Evolutionary conservation across 1,140 invertebrate species (phyloP).

Genomic region (Drosophila funebris): DNA sequence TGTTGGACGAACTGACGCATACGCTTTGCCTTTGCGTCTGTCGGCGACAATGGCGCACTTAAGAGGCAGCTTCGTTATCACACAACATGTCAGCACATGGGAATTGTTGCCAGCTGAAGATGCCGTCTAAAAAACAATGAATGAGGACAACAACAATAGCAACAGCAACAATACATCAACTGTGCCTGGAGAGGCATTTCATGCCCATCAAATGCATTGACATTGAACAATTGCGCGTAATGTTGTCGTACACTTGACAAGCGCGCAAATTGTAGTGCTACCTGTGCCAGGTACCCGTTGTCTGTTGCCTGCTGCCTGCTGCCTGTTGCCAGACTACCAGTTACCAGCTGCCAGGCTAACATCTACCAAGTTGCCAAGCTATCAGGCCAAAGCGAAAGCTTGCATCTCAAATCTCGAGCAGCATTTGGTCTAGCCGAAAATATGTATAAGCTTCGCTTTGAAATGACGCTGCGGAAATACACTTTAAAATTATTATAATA

Average conservation of each 20-base stretch:
- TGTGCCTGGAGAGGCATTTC: constrained; percentile 64
- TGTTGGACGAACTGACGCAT: not conserved
- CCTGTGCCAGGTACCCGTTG: constrained; percentile 48
- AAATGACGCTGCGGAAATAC: constrained; percentile 1
- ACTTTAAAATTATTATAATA: too few relatives aligned
- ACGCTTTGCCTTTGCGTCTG: not conserved
- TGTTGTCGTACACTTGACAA: constrained; percentile 82
- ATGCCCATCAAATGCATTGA: constrained; percentile 82
- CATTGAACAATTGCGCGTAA: constrained; percentile 82
- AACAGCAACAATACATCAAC: constrained; percentile 57
- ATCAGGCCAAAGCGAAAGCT: constrained; percentile 63
- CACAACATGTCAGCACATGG: constrained; percentile 78
- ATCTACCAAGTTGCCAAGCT: not conserved
- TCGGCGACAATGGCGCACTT: constrained; percentile 57
- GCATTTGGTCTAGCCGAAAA: constrained; percentile 68
- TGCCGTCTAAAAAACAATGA: constrained; percentile 68
- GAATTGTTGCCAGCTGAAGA: constrained; percentile 62
- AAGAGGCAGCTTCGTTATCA: constrained; percentile 70
- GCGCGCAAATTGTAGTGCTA: constrained; percentile 81
- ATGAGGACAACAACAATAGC: constrained; percentile 47
- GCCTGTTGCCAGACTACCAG: not conserved
- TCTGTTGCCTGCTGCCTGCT: not conserved
- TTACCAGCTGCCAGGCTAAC: not conserved
- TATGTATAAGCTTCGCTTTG: not conserved
- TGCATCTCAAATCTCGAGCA: constrained; percentile 53